Percentiles rank a stretch among this genome's conserved stretches.
Evolutionary conservation across 2,113 vertebrate genomes (phyloP).

Genomic region (Mobula hypostoma): DNA sequence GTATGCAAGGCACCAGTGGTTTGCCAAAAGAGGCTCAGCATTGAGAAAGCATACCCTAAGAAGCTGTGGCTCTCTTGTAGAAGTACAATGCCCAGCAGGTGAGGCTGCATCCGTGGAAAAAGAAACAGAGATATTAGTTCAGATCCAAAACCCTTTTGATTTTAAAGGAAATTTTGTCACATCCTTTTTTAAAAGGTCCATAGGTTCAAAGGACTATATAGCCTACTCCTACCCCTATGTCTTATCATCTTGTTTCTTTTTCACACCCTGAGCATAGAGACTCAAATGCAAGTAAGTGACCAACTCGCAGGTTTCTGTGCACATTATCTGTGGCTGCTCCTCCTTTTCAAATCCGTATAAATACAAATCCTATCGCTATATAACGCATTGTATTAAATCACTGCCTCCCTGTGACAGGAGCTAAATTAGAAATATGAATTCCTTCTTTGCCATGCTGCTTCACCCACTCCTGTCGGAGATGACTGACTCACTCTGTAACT

Average conservation of each 20-base stretch:
- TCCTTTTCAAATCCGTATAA: not conserved
- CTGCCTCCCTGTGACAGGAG: not conserved
- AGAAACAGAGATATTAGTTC: too few species aligned
- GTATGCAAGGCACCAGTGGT: too few species aligned
- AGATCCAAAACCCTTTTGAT: too few species aligned
- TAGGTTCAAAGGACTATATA: too few species aligned
- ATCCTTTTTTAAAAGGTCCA: not conserved
- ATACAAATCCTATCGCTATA: not conserved
- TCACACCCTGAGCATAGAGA: not conserved
- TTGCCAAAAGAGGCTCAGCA: not conserved
- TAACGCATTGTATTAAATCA: not conserved
- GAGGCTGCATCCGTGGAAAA: too few species aligned
- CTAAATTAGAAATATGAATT: not conserved
- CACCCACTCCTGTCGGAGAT: not conserved
- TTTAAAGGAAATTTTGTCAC: not conserved
- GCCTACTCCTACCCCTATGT: too few species aligned
- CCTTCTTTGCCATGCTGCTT: not conserved
- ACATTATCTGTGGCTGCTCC: not conserved
- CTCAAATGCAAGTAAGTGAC: not conserved
- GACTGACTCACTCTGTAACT: not conserved
- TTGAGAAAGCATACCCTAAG: not conserved
- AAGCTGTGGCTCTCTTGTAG: not conserved
- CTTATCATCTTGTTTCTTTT: not conserved
- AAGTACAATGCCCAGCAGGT: too few species aligned
- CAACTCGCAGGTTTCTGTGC: not conserved